Percentiles rank a stretch among this genome's conserved stretches.
Evolutionary conservation across 2,113 vertebrate species (phyloP).

Genomic region (Dascyllus trimaculatus): DNA sequence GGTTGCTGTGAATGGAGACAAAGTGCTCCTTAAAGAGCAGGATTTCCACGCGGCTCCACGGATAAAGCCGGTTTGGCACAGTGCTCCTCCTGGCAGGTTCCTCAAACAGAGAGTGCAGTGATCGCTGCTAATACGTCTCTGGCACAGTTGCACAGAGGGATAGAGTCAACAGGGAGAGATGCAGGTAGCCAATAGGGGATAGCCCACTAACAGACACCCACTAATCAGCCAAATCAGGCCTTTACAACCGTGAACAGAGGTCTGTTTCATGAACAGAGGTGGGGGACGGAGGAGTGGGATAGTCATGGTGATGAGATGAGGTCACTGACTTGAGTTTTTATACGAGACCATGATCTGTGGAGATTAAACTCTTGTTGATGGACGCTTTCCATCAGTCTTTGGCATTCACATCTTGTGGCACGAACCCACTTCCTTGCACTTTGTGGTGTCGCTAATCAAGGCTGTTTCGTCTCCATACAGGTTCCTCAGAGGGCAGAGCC

Average conservation of each 20-base stretch:
- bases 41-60: slow-evolving; percentile 61
- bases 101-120: slow-evolving; percentile 71
- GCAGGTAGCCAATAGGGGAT: slow-evolving; percentile 64
- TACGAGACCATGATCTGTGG: slow-evolving; percentile 34
- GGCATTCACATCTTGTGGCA: slow-evolving; percentile 11
- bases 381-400: slow-evolving; percentile 42
- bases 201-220: slow-evolving; percentile 52
- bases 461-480: slow-evolving; percentile 73
- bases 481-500: slow-evolving; percentile 88
- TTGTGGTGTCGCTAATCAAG: slow-evolving; percentile 23
- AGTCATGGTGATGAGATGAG: slow-evolving; percentile 68
- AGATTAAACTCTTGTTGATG: slow-evolving; percentile 52
- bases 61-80: slow-evolving; percentile 66
- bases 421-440: slow-evolving; percentile 10
- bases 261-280: slow-evolving; percentile 59
- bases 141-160: slow-evolving; percentile 52
- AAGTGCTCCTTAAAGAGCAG: slow-evolving; percentile 73
- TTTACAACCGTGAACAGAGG: slow-evolving; percentile 65
- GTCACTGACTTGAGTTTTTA: slow-evolving; percentile 60
- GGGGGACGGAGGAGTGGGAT: slow-evolving; percentile 39
- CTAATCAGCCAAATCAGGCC: slow-evolving; percentile 68
- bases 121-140: slow-evolving; percentile 66
- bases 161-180: slow-evolving; percentile 62
- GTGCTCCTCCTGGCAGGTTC: slow-evolving; percentile 62
- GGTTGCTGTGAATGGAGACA: slow-evolving; percentile 69